Evolutionary conservation across 2,113 vertebrate species (phyloP).

Genomic region (Paedocypris sp.): DNA sequence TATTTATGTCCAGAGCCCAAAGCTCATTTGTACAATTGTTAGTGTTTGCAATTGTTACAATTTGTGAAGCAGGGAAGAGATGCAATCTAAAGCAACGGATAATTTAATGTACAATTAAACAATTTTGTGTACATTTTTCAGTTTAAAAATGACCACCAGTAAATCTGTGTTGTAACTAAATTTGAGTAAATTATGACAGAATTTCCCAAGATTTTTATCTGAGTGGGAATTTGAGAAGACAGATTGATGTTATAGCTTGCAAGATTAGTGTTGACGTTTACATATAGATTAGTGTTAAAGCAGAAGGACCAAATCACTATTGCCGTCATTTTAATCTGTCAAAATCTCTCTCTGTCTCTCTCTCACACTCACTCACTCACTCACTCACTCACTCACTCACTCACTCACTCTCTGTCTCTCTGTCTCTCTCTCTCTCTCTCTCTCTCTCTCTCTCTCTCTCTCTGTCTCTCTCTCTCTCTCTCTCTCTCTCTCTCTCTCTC

Average conservation of each 20-base stretch:
- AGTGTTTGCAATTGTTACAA: too few relatives aligned
- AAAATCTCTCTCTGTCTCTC: background rate
- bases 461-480: background rate
- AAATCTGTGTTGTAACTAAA: background rate
- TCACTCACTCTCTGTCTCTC: background rate
- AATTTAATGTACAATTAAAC: too few relatives aligned
- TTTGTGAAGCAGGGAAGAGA: too few relatives aligned
- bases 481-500: background rate
- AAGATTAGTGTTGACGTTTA: background rate
- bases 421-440: background rate
- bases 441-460: background rate
- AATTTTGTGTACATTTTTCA: too few relatives aligned
- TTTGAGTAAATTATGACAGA: background rate
- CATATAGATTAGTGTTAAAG: background rate
- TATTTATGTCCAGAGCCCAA: too few relatives aligned
- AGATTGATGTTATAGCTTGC: background rate
- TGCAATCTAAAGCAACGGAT: too few relatives aligned
- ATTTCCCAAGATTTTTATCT: background rate
- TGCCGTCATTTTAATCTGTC: background rate
- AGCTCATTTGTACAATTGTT: too few relatives aligned
- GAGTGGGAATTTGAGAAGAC: background rate
- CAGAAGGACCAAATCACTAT: background rate
- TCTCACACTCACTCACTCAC: background rate
- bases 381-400: background rate
- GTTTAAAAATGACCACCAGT: too few relatives aligned